These are phyloP conservation scores for Mastomys coucha DNA, from an alignment of 2,113 vertebrate species.

Conservation along the genomic window DNA sequence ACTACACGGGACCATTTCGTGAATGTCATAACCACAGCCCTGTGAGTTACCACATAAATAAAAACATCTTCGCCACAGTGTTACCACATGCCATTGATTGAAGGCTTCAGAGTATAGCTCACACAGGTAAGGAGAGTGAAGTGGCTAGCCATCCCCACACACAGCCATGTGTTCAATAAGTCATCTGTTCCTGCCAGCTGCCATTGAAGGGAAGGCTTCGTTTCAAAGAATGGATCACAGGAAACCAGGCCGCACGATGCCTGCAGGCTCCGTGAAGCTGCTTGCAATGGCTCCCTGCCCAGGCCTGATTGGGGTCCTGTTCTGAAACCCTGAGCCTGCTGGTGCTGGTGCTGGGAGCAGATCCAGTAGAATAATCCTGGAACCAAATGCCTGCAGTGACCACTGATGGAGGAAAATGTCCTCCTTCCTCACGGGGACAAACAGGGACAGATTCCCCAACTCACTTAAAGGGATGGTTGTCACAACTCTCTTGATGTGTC, in stretches of 20 bases:
- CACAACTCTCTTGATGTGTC: neutral
- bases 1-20: accelerated
- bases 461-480: neutral
- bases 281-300: neutral
- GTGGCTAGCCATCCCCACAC: neutral
- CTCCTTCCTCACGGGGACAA: neutral
- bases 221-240: constrained; percentile 37
- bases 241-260: neutral
- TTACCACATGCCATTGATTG: accelerated
- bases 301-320: neutral
- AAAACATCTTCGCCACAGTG: neutral
- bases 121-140: neutral
- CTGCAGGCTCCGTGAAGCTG: neutral
- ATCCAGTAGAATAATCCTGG: neutral
- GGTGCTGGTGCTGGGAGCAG: neutral
- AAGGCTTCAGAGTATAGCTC: neutral
- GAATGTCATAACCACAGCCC: neutral
- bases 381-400: neutral
- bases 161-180: neutral
- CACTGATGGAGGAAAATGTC: neutral
- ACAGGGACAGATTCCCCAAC: neutral
- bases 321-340: neutral
- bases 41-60: neutral
- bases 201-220: neutral
- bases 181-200: neutral